phyloP scores from a whole-genome alignment of 1,140 invertebrate species.

The Vanessa atalanta region DNA sequence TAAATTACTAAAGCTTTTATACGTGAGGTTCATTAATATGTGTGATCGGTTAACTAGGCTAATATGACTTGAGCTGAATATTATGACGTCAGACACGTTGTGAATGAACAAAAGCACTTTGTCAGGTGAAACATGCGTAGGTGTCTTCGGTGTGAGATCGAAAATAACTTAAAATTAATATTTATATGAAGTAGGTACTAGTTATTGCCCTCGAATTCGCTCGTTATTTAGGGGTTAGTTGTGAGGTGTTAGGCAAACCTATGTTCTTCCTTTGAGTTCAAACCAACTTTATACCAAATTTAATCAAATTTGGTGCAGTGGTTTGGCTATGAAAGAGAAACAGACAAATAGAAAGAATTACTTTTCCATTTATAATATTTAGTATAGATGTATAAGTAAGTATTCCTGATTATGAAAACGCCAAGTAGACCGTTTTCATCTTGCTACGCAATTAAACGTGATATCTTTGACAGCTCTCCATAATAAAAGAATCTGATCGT shows the following conservation, averaged over 20 bases:
- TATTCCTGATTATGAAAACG: neutral
- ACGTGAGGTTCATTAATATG: constrained; percentile 9
- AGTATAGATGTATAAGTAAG: too few species aligned
- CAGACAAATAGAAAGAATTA: too few species aligned
- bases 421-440: neutral
- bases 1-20: constrained; percentile 24
- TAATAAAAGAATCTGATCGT: neutral
- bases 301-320: too few species aligned
- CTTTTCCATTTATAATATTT: too few species aligned
- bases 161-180: neutral
- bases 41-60: neutral
- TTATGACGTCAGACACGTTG: neutral
- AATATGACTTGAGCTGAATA: neutral
- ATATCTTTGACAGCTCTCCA: neutral
- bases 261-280: too few species aligned
- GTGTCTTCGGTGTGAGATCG: neutral
- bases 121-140: neutral
- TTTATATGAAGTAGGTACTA: too few species aligned
- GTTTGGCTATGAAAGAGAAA: too few species aligned
- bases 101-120: neutral
- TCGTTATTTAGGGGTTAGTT: too few species aligned
- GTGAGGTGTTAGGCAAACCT: too few species aligned
- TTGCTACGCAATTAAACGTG: neutral
- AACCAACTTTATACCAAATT: too few species aligned
- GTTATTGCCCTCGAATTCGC: too few species aligned